Evolutionary conservation across 2,797 vertebrate species (phyloP).

Genomic region (Gymnothorax reevesii): DNA sequence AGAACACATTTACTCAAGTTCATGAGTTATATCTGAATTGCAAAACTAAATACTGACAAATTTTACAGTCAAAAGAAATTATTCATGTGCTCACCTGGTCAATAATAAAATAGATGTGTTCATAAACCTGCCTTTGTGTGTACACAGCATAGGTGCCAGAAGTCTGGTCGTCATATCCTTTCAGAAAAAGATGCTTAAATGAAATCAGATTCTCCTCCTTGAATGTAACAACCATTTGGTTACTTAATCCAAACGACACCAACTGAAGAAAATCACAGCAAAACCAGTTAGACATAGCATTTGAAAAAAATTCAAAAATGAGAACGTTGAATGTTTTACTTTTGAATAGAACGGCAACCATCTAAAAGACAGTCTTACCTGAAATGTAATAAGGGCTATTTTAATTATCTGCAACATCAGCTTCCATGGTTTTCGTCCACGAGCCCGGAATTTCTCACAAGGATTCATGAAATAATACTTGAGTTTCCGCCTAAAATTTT

Average conservation of each 20-base stretch:
- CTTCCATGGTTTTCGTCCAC: constrained; percentile 93
- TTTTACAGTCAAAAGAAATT: background rate
- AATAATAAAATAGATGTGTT: constrained; percentile 82
- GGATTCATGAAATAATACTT: constrained; percentile 98
- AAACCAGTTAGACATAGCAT: background rate
- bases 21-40: background rate
- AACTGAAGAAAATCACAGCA: constrained; percentile 67
- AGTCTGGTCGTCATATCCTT: constrained; percentile 80
- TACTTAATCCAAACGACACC: constrained; percentile 91
- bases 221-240: constrained; percentile 95
- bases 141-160: constrained; percentile 82
- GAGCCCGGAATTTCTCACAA: constrained; percentile 90
- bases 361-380: constrained; percentile 69
- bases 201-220: constrained; percentile 89
- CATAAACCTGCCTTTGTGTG: constrained; percentile 82
- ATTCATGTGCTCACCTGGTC: constrained; percentile 69
- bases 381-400: constrained; percentile 87
- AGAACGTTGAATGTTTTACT: background rate
- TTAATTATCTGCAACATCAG: constrained; percentile 90
- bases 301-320: background rate
- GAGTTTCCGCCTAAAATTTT: constrained; percentile 85
- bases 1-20: background rate
- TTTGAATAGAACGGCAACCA: background rate
- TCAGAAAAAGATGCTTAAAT: constrained; percentile 92
- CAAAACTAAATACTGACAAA: background rate